Percentiles rank a stretch among this genome's conserved stretches.
Evolutionary conservation across 2,888 invertebrate species (phyloP).

Genomic region (Coecobrya sp.): DNA sequence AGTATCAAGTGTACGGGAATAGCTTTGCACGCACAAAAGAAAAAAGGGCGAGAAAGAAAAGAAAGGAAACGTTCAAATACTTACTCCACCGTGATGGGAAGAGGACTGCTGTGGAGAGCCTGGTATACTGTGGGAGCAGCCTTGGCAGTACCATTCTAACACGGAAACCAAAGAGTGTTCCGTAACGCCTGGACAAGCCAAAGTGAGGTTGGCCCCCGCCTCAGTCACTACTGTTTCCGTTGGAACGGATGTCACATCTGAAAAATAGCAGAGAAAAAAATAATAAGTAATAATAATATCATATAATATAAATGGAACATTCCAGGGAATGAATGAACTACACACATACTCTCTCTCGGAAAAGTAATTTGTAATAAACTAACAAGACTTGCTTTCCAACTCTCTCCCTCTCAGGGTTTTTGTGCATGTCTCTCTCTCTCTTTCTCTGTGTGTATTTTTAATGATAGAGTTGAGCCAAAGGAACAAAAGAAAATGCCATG

Average conservation of each 20-base stretch:
- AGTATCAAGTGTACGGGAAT: background rate
- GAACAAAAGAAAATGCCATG: constrained; percentile 44
- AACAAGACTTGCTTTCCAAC: constrained; percentile 46
- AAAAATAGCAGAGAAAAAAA: constrained; percentile 87
- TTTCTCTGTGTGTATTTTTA: constrained; percentile 56
- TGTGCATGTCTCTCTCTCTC: too few species aligned
- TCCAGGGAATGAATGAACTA: constrained; percentile 36
- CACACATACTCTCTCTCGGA: constrained; percentile 32
- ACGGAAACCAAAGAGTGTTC: constrained; percentile 91
- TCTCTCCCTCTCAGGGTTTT: background rate
- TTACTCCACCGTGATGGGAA: constrained; percentile 83
- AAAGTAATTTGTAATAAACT: constrained; percentile 80
- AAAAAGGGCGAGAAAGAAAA: constrained; percentile 29
- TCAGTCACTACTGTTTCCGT: constrained; percentile 90
- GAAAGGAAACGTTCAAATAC: constrained; percentile 69
- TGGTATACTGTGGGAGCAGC: constrained; percentile 84
- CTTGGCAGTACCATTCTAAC: constrained; percentile 90
- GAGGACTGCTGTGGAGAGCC: constrained; percentile 80
- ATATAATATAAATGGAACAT: background rate
- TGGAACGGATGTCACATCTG: constrained; percentile 90
- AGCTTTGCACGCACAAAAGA: background rate
- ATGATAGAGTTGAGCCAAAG: constrained; percentile 51
- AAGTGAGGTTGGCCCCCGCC: constrained; percentile 91
- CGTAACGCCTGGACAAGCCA: constrained; percentile 91
- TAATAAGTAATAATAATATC: constrained; percentile 14